phyloP scores from a whole-genome alignment of 2,113 vertebrate species.

The Macquaria australasica region DNA sequence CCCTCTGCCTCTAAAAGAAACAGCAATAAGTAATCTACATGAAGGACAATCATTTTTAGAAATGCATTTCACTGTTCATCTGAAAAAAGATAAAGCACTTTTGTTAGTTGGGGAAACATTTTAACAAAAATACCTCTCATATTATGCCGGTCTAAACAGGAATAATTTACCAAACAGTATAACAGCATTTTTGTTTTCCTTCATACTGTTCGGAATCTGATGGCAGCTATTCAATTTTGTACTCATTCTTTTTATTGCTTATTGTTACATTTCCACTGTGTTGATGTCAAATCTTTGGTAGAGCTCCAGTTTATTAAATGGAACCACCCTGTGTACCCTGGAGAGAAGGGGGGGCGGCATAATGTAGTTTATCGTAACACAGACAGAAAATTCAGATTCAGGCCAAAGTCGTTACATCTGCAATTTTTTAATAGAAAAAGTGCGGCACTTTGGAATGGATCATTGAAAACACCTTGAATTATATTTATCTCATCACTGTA shows the following conservation, averaged over 20 bases:
- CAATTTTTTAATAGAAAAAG: constrained; percentile 26
- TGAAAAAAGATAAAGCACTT: neutral
- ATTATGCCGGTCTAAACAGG: neutral
- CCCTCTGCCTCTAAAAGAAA: neutral
- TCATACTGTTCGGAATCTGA: constrained; percentile 14
- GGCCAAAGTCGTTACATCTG: neutral
- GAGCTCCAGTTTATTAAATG: neutral
- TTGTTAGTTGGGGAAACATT: neutral
- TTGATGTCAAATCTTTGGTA: constrained; percentile 1
- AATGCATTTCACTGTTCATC: neutral
- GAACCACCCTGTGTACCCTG: neutral
- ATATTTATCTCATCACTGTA: neutral
- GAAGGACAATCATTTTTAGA: neutral
- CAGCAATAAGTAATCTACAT: neutral
- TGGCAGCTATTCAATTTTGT: constrained; percentile 55
- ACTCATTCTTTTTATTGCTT: neutral
- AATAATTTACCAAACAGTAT: neutral
- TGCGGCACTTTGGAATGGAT: neutral
- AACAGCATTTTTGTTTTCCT: constrained; percentile 5
- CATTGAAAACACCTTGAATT: neutral
- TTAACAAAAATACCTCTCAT: constrained; percentile 38
- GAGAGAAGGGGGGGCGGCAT: no score
- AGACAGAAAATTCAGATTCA: neutral
- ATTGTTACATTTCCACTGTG: neutral
- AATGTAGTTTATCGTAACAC: neutral